These are phyloP conservation scores for Carcina quercana DNA, from an alignment of 2,888 invertebrate genomes.

Conservation along the genomic window DNA sequence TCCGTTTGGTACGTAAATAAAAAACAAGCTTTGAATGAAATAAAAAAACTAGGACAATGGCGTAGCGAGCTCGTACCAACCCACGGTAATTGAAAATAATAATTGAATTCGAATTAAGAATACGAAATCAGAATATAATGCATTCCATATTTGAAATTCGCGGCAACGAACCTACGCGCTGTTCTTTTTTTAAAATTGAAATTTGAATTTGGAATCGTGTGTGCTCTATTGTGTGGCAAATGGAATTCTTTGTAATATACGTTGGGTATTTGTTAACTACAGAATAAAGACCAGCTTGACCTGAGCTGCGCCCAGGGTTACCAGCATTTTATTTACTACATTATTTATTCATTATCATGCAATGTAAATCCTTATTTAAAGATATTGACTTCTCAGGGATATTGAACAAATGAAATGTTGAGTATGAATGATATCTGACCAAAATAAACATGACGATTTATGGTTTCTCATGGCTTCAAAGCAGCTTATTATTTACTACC, in stretches of 20 bases:
- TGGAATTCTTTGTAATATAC: slow-evolving; percentile 56
- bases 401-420: not conserved
- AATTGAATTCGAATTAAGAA: slow-evolving; percentile 66
- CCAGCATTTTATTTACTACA: too few relatives aligned
- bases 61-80: slow-evolving; percentile 34
- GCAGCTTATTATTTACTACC: too few relatives aligned
- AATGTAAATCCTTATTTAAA: too few relatives aligned
- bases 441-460: too few relatives aligned
- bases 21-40: too few relatives aligned
- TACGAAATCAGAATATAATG: slow-evolving; percentile 61
- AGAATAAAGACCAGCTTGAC: slow-evolving; percentile 25
- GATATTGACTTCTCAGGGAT: slow-evolving; percentile 2
- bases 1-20: too few relatives aligned
- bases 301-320: too few relatives aligned
- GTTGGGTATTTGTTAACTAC: slow-evolving; percentile 38
- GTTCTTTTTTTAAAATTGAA: slow-evolving; percentile 49
- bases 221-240: slow-evolving; percentile 68
- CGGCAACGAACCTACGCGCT: slow-evolving; percentile 37
- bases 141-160: slow-evolving; percentile 61
- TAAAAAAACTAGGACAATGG: slow-evolving; percentile 54
- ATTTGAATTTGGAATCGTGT: slow-evolving; percentile 68
- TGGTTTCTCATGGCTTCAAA: too few relatives aligned
- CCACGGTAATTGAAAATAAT: slow-evolving; percentile 65
- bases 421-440: too few relatives aligned
- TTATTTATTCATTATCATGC: too few relatives aligned